A percentile compares a stretch with the other conserved stretches of the same genome.
phyloP scores from a whole-genome alignment of 2,113 vertebrate species.

The Tricholaema leucomelas region DNA sequence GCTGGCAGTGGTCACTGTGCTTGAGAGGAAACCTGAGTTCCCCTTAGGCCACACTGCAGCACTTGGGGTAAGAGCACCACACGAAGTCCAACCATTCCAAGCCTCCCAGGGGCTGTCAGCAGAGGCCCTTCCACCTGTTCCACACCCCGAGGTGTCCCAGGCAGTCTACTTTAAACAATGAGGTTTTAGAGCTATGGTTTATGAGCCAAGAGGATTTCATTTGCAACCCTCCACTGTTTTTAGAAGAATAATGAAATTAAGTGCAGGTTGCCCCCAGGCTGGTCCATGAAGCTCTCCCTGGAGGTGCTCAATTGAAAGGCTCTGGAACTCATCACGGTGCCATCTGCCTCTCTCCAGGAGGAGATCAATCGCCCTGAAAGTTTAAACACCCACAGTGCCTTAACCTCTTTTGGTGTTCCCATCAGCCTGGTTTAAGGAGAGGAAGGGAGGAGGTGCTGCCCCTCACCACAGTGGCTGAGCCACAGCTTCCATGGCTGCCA shows the following conservation, averaged over 20 bases:
- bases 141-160: background rate
- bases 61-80: background rate
- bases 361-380: slow-evolving; percentile 59
- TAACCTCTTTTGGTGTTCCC: background rate
- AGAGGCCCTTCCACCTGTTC: background rate
- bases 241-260: background rate
- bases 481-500: background rate
- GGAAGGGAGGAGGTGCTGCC: background rate
- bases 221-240: background rate
- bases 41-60: background rate
- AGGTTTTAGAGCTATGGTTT: background rate
- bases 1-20: background rate
- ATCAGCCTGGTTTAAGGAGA: slow-evolving; percentile 25
- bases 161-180: background rate
- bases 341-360: slow-evolving; percentile 48
- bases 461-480: background rate
- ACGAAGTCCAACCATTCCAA: background rate
- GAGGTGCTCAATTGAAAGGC: slow-evolving; percentile 48
- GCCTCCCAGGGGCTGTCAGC: background rate
- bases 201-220: slow-evolving; percentile 10
- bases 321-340: slow-evolving; percentile 49
- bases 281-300: slow-evolving; percentile 14
- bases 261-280: background rate
- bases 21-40: background rate
- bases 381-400: slow-evolving; percentile 52